A percentile compares a stretch with the other conserved stretches of the same genome.
phyloP scores from a whole-genome alignment of 2,888 invertebrate genomes.

The Cataglyphis cursor region DNA sequence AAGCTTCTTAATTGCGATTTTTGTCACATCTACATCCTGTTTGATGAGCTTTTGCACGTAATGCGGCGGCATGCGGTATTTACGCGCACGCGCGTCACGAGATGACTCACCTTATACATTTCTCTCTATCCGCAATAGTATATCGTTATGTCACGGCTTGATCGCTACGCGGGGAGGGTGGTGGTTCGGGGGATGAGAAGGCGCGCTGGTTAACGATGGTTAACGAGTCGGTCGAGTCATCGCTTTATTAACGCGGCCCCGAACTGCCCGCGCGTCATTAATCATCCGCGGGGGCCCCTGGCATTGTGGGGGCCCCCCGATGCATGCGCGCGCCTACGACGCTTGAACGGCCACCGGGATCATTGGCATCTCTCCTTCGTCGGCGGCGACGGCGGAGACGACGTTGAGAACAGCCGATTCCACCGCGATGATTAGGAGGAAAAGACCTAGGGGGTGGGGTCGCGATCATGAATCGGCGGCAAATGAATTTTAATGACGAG shows the following conservation, averaged over 20 bases:
- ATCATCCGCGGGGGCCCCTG: conserved; percentile 79
- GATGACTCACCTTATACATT: conserved; percentile 36
- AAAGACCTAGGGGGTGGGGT: conserved; percentile 47
- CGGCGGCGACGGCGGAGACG: conserved; percentile 15
- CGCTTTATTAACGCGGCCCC: conserved; percentile 84
- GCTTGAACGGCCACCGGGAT: conserved; percentile 42
- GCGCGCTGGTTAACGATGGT: conserved; percentile 81
- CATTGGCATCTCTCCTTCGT: conserved; percentile 42
- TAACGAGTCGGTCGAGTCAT: conserved; percentile 84
- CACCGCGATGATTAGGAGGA: conserved; percentile 47
- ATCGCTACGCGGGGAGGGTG: conserved; percentile 26
- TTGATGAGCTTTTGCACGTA: conserved; percentile 36
- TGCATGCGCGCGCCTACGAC: conserved; percentile 56
- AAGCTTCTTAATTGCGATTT: conserved; percentile 41
- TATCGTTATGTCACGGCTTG: conserved; percentile 47
- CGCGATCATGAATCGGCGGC: conserved; percentile 80
- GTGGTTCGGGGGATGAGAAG: not conserved
- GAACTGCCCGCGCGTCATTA: conserved; percentile 83
- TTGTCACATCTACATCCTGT: not conserved
- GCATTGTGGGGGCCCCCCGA: conserved; percentile 69
- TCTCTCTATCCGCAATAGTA: conserved; percentile 41
- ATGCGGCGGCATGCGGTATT: conserved; percentile 31
- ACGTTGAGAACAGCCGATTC: conserved; percentile 35
- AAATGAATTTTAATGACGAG: conserved; percentile 84
- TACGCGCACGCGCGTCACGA: conserved; percentile 33